A percentile compares a stretch with the other conserved stretches of the same genome.
Evolutionary conservation across 2,797 vertebrate species (phyloP).

Genomic region (Orestias chungarensis): DNA sequence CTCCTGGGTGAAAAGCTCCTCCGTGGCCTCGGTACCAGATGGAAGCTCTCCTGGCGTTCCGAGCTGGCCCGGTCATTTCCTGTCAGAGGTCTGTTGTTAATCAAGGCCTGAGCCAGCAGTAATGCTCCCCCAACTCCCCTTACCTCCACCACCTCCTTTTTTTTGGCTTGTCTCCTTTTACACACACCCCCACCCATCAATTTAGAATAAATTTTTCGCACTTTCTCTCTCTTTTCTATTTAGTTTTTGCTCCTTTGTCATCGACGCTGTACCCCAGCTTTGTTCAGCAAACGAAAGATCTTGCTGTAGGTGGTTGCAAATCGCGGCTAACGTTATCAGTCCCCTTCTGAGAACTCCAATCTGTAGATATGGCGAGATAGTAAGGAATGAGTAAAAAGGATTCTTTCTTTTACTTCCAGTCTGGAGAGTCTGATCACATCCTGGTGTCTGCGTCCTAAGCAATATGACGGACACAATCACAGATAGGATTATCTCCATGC

Average conservation of each 20-base stretch:
- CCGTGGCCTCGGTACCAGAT: slow-evolving; percentile 76
- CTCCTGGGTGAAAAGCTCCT: slow-evolving; percentile 68
- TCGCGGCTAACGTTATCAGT: slow-evolving; percentile 56
- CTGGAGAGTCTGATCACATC: slow-evolving; percentile 65
- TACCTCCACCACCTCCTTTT: slow-evolving; percentile 51
- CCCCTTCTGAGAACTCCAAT: slow-evolving; percentile 52
- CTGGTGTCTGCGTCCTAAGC: slow-evolving; percentile 51
- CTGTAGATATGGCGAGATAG: slow-evolving; percentile 58
- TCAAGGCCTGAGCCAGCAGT: slow-evolving; percentile 77
- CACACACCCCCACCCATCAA: slow-evolving; percentile 31
- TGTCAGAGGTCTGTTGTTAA: slow-evolving; percentile 86
- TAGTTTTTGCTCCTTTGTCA: slow-evolving; percentile 52
- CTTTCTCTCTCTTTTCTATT: slow-evolving; percentile 29
- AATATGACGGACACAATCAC: slow-evolving; percentile 50
- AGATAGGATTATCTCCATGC: slow-evolving; percentile 68
- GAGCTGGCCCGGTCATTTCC: slow-evolving; percentile 85
- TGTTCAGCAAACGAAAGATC: slow-evolving; percentile 44
- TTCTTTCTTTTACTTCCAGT: slow-evolving; percentile 43
- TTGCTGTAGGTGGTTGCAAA: slow-evolving; percentile 33
- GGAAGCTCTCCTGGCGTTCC: slow-evolving; percentile 80
- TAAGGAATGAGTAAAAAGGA: slow-evolving; percentile 52
- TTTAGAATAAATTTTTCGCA: slow-evolving; percentile 43
- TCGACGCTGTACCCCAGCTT: slow-evolving; percentile 25
- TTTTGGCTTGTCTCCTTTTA: slow-evolving; percentile 51
- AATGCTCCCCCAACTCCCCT: slow-evolving; percentile 66